phyloP scores from a whole-genome alignment of 2,113 vertebrate genomes.

The Pantherophis guttatus region DNA sequence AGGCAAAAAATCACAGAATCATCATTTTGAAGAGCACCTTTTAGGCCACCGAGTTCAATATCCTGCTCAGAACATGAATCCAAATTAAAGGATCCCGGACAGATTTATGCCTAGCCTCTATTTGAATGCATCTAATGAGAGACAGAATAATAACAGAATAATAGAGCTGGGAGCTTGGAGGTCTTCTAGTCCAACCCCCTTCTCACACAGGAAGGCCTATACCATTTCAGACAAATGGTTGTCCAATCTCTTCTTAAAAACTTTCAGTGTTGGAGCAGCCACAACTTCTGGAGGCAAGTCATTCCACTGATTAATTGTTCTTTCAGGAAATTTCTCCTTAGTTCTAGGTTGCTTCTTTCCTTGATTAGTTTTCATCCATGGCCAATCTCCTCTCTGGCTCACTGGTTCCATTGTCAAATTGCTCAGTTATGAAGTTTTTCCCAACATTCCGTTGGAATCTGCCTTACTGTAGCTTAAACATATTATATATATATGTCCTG shows the following conservation, averaged over 20 bases:
- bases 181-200: no score
- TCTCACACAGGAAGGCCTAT: no score
- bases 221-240: no score
- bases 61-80: background rate
- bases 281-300: no score
- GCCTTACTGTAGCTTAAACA: background rate
- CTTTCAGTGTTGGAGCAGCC: no score
- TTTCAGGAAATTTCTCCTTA: no score
- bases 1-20: background rate
- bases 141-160: no score
- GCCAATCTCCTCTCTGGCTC: background rate
- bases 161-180: no score
- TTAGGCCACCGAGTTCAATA: background rate
- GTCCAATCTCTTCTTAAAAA: no score
- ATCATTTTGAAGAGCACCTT: background rate
- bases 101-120: background rate
- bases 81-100: background rate
- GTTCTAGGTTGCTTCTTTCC: no score
- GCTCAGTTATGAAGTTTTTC: background rate
- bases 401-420: background rate
- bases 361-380: no score
- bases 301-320: no score
- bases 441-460: background rate
- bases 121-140: background rate
- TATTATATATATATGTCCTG: background rate